A percentile compares a stretch with the other conserved stretches of the same genome.
Evolutionary conservation across 2,797 vertebrate genomes (phyloP).

Genomic region (Micrastur ruficollis): DNA sequence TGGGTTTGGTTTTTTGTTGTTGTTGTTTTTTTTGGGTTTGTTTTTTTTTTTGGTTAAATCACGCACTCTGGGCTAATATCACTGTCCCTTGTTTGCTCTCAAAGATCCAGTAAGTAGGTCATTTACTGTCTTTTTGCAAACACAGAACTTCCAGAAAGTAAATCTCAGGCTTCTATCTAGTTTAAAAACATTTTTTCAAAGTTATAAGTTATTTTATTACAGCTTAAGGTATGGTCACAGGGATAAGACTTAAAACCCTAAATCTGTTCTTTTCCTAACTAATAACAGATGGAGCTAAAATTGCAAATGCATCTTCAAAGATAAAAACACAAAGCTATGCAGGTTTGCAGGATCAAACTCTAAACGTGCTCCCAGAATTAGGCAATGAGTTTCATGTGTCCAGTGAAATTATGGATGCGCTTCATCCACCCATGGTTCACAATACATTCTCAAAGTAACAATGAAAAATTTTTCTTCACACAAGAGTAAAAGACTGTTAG

Average conservation of each 20-base stretch:
- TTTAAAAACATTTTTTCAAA: background rate
- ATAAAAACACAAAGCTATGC: background rate
- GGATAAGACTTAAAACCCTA: background rate
- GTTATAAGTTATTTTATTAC: background rate
- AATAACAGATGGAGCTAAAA: background rate
- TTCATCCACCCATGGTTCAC: background rate
- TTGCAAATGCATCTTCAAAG: background rate
- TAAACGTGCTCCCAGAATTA: background rate
- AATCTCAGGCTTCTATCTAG: background rate
- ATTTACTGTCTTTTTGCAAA: background rate
- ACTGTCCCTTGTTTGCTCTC: background rate
- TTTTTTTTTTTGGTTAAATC: background rate
- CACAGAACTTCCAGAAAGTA: background rate
- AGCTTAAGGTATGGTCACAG: background rate
- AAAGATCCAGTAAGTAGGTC: background rate
- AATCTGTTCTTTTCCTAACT: background rate
- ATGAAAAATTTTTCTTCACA: background rate
- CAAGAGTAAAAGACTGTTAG: background rate
- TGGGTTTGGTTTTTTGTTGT: background rate
- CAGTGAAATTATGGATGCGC: background rate
- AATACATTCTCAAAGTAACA: background rate
- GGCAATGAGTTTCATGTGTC: accelerated
- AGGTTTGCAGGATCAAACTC: background rate
- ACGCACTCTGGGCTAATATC: background rate
- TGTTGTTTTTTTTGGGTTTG: background rate